A percentile compares a stretch with the other conserved stretches of the same genome.
phyloP scores from a whole-genome alignment of 1,140 invertebrate genomes.

The Macrocentrus cingulum region DNA sequence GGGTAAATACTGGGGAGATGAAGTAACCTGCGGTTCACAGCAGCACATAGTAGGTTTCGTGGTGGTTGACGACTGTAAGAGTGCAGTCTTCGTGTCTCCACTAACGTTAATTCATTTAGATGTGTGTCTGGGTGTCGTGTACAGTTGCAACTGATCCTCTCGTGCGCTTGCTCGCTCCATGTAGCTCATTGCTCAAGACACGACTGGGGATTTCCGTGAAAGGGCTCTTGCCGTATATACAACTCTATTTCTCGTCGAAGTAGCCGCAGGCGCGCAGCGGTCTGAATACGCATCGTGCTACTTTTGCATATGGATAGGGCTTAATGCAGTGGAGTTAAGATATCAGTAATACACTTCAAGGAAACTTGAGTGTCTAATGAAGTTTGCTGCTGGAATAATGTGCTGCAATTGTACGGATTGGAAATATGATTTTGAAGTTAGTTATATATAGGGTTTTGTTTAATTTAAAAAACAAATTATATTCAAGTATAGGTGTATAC shows the following conservation, averaged over 20 bases:
- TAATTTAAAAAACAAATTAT: too few relatives aligned
- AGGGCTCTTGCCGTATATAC: not conserved
- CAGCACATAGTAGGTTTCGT: too few relatives aligned
- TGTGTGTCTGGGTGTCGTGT: not conserved
- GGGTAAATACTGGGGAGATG: constrained; percentile 3
- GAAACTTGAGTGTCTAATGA: not conserved
- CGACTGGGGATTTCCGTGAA: not conserved
- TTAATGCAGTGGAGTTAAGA: constrained; percentile 5
- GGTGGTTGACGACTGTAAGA: not conserved
- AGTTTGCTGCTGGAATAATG: not conserved
- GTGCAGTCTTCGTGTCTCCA: constrained; percentile 3
- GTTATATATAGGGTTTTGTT: too few relatives aligned
- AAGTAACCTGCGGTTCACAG: not conserved
- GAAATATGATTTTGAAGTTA: too few relatives aligned
- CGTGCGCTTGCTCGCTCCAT: not conserved
- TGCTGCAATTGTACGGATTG: too few relatives aligned
- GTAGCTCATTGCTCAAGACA: constrained; percentile 3
- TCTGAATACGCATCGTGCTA: not conserved
- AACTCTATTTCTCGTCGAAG: too few relatives aligned
- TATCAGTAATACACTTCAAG: not conserved
- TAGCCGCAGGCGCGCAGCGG: constrained; percentile 2
- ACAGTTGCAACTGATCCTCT: not conserved
- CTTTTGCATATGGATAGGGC: constrained; percentile 12
- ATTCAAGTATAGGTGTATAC: too few relatives aligned
- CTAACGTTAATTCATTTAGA: constrained; percentile 16